A percentile compares a stretch with the other conserved stretches of the same genome.
These are phyloP conservation scores for Thalassoma bifasciatum DNA, from an alignment of 2,113 vertebrate genomes.

Conservation along the genomic window DNA sequence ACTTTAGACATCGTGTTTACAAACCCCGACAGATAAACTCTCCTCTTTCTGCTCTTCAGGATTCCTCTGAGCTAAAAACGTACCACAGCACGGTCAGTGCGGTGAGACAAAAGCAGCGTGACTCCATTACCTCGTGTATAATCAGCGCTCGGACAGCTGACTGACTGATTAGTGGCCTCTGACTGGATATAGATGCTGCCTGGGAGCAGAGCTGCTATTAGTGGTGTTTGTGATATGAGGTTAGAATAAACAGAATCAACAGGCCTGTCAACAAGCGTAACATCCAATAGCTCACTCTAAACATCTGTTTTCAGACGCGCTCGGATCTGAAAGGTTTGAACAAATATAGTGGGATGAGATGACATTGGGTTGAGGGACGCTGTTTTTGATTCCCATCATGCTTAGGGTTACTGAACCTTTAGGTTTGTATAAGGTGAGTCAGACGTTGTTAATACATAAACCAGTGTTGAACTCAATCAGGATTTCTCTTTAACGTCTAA, in stretches of 20 bases:
- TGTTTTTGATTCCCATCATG: constrained; percentile 42
- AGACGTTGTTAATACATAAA: constrained; percentile 10
- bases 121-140: constrained; percentile 74
- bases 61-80: constrained; percentile 50
- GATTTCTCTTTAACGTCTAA: too few relatives aligned
- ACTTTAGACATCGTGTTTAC: neutral
- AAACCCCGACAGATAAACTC: neutral
- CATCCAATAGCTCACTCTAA: constrained; percentile 46
- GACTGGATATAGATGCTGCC: constrained; percentile 71
- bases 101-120: constrained; percentile 58
- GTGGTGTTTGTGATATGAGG: constrained; percentile 67
- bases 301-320: constrained; percentile 26
- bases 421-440: constrained; percentile 15
- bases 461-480: constrained; percentile 7
- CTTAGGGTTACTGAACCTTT: constrained; percentile 29
- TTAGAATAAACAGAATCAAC: constrained; percentile 80
- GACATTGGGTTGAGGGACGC: neutral
- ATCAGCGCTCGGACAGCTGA: constrained; percentile 70
- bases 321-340: constrained; percentile 35
- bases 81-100: constrained; percentile 28
- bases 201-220: constrained; percentile 71
- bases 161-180: constrained; percentile 73
- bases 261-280: constrained; percentile 68
- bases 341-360: constrained; percentile 29
- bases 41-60: neutral